These are phyloP conservation scores for Limulus polyphemus DNA, from an alignment of 2,888 invertebrate genomes.

Conservation along the genomic window DNA sequence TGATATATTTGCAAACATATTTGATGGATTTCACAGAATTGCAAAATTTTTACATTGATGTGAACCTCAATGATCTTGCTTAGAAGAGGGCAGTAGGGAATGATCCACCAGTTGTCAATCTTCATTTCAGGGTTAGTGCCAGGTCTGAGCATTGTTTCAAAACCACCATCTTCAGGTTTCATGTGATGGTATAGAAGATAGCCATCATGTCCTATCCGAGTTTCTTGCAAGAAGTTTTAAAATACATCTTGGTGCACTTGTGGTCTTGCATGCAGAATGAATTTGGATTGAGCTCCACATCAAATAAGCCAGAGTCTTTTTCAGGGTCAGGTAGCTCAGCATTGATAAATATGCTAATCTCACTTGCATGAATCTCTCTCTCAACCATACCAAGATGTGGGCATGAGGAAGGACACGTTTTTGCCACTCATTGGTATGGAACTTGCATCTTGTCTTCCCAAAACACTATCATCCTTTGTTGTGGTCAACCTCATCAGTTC, in stretches of 20 bases:
- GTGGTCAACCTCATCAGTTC: conserved; percentile 25
- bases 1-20: conserved; percentile 32
- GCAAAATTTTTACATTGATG: conserved; percentile 31
- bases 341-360: too few relatives aligned
- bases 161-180: neutral
- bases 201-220: conserved; percentile 1
- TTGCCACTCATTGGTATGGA: conserved; percentile 31
- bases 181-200: conserved; percentile 5
- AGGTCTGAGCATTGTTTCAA: too few relatives aligned
- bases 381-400: conserved; percentile 21
- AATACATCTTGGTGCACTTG: neutral
- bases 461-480: conserved; percentile 20
- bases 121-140: neutral
- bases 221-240: neutral
- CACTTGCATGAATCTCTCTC: conserved; percentile 33
- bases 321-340: too few relatives aligned
- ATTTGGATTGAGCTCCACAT: neutral
- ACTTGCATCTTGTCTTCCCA: conserved; percentile 24
- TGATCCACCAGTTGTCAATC: conserved; percentile 6
- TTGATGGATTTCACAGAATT: conserved; percentile 37
- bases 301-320: too few relatives aligned
- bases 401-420: conserved; percentile 32
- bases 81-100: conserved; percentile 22
- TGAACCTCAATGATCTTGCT: conserved; percentile 22
- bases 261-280: neutral